Base-by-base conservation (phyloP, 2,797 vertebrate species). In the Bucorvus abyssinicus region DNA sequence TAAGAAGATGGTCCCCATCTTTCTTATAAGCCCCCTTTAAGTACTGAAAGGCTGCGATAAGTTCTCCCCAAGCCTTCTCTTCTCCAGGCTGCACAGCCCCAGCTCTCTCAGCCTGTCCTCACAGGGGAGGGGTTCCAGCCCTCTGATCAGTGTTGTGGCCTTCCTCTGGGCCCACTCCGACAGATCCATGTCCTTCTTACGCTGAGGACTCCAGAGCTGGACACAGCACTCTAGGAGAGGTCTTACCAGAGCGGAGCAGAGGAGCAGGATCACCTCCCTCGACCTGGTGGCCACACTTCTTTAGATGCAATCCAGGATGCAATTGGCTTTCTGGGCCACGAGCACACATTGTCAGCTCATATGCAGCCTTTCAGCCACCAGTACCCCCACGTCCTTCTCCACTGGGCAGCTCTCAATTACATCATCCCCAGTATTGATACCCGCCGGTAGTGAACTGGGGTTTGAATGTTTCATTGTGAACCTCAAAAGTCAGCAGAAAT, bases 401-500 rank as follows among this genome's bases (percentile, higher is more conserved):
- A 6, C 10, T 77, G 12, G 21, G 4, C 10, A 65, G 23, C 7
- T 78, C 8, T 78, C 32, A 36, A 7, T 23, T 8, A 38, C 9
- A 69, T 47, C 22, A 44, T 23, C 7, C 36, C 12, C 29, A 75
- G 22, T 11, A 52, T 2, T 65, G 52, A 65, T 19, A 36, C 6
- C 0, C 1, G 0, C 2, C 8, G 17, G 5, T 14, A 47, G 8
- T 0, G 3, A 76, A 16, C 10, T 22, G 9, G 5, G 7, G 3
- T 64, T 67, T 64, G 29, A 71, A 61, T 10, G 12, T 4, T 82
- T 64, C 50, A 9, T 52, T n/a, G 9, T 32, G 32, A 77, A 59
- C 20, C 6, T 45, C 45, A 75, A 30, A 20, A 76, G 10, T 13
- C 30, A 49, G 2, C 47, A 67, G 18, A 67, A 83, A 70, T 15